phyloP scores from a whole-genome alignment of 2,113 vertebrate genomes.

The Dasyurus viverrinus region DNA sequence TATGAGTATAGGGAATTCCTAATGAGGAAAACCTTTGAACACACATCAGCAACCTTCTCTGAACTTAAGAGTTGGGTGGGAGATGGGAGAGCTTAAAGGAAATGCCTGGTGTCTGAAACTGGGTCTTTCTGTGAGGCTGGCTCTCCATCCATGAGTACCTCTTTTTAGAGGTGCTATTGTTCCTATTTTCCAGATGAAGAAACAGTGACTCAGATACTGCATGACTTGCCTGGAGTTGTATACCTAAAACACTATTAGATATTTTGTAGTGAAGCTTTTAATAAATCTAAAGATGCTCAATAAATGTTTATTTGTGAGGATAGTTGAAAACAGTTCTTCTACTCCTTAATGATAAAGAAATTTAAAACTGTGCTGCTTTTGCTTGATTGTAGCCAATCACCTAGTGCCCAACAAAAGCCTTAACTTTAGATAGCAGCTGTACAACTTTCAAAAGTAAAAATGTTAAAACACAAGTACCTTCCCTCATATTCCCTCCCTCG shows the following conservation, averaged over 20 bases:
- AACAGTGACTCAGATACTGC: background rate
- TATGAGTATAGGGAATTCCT: background rate
- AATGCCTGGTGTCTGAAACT: background rate
- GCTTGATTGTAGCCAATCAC: background rate
- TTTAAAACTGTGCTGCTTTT: background rate
- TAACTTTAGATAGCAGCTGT: background rate
- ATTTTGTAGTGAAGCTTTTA: background rate
- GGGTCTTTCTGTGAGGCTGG: background rate
- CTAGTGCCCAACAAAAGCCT: background rate
- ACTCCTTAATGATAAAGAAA: background rate
- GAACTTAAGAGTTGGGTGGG: background rate
- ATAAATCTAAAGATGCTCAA: background rate
- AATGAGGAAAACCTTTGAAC: background rate
- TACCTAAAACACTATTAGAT: background rate
- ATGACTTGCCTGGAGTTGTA: background rate
- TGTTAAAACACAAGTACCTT: background rate
- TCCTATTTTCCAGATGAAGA: background rate
- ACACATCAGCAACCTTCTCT: background rate
- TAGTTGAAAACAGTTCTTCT: background rate
- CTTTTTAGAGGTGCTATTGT: background rate
- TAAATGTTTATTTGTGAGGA: background rate
- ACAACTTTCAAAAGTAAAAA: background rate
- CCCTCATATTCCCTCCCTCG: background rate
- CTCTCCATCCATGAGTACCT: background rate
- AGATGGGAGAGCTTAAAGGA: background rate